Base-by-base conservation (phyloP, 2,797 vertebrate genomes). In the Mormyrops attenuatus region DNA sequence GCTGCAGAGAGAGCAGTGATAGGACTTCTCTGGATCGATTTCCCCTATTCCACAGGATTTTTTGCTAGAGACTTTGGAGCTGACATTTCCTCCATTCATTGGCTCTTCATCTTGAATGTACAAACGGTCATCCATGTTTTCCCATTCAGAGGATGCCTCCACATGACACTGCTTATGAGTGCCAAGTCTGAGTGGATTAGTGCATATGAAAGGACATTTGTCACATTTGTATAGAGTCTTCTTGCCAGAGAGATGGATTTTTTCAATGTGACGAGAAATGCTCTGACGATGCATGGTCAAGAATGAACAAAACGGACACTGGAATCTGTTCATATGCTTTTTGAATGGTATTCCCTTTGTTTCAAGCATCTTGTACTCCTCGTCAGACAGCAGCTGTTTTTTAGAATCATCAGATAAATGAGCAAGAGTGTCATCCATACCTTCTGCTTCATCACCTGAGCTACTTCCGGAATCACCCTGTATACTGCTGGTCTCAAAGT, bases 301-400 rank as follows among this genome's bases (percentile, higher is more conserved):
- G 90, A 99, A 99, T 89, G 98, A 97, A 93, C 99, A 99, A 94
- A 99, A 99, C 89, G 98, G 98, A 92, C 99, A 99, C 94, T 99
- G 98, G 92, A 99, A 99, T 90, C 97, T 95, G 93, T 99, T 99
- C 97, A 99, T 97, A 92, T 98, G 98, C 89, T 97, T 98, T 93
- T 97, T 96, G 92, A 99, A 98, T 0, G 97, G 97, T 93, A 99
- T 97, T 90, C 98, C 98, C 94, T 99, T 99, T 60, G 97, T 99
- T 94, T 99, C 98, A 93, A 99, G 93, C 87, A 99, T 94, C 93
- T 99, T 99, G 93, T 98, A 98, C 93, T 98, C 97, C 90, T 99
- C 98, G 13, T 98, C 98, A 88, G 97, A 97, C 95, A 99, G 96
- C 91, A 99, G 95, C 92, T 98, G 97, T 93, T 99, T 98, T 88